Evolutionary conservation across 2,888 invertebrate species (phyloP).

Genomic region (Dorcus hopei): DNA sequence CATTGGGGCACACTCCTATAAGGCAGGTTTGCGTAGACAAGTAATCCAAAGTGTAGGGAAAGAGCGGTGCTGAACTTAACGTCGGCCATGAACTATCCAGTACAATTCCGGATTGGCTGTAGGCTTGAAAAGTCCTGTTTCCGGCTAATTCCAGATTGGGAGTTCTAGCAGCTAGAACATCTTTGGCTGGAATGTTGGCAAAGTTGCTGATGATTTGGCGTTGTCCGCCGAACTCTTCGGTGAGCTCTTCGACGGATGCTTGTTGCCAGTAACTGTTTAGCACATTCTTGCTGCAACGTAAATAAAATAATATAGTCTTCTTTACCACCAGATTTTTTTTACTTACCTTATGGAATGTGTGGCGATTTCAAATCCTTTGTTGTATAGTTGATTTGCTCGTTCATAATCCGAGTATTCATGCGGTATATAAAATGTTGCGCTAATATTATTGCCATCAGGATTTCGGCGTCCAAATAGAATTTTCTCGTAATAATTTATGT

Average conservation of each 20-base stretch:
- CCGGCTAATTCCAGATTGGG: conserved; percentile 60
- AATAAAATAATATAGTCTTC: not conserved
- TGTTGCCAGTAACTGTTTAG: conserved; percentile 40
- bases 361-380: conserved; percentile 62
- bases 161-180: conserved; percentile 47
- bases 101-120: conserved; percentile 50
- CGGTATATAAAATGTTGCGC: conserved; percentile 67
- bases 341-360: conserved; percentile 63
- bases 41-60: conserved; percentile 69
- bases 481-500: conserved; percentile 55
- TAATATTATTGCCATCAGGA: conserved; percentile 61
- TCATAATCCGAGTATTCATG: conserved; percentile 66
- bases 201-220: conserved; percentile 40
- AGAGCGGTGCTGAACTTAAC: conserved; percentile 51
- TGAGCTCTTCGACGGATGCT: conserved; percentile 34
- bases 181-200: conserved; percentile 40
- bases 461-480: conserved; percentile 56
- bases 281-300: conserved; percentile 7
- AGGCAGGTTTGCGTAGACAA: conserved; percentile 56
- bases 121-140: conserved; percentile 57
- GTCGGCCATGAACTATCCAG: conserved; percentile 67
- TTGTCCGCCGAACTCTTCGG: conserved; percentile 44
- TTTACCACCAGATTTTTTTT: not conserved
- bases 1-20: conserved; percentile 57
- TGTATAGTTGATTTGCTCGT: conserved; percentile 57